A percentile compares a stretch with the other conserved stretches of the same genome.
phyloP scores from a whole-genome alignment of 2,888 invertebrate genomes.

The Brachypalpus laphriformis region DNA sequence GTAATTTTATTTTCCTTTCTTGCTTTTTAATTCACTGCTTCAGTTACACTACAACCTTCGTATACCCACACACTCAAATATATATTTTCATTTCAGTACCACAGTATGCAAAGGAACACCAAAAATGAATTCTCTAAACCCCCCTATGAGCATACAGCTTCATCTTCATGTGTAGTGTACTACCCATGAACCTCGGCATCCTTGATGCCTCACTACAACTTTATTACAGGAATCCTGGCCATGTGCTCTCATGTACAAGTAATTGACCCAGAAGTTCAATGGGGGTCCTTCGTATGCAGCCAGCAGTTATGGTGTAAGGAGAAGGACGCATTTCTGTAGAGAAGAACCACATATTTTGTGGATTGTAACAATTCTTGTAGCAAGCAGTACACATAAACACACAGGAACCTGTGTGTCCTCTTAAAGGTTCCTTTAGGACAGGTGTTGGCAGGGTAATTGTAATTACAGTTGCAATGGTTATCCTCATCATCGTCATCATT shows the following conservation, averaged over 20 bases:
- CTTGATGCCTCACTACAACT: constrained; percentile 25
- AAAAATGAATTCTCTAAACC: neutral
- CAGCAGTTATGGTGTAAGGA: neutral
- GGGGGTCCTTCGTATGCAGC: constrained; percentile 39
- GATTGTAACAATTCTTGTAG: neutral
- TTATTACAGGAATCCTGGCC: constrained; percentile 26
- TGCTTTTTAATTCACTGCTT: constrained; percentile 43
- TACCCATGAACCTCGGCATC: constrained; percentile 23
- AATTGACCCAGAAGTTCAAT: constrained; percentile 70
- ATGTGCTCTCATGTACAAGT: constrained; percentile 55
- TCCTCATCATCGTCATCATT: constrained; percentile 48
- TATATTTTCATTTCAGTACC: constrained; percentile 21
- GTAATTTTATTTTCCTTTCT: constrained; percentile 1
- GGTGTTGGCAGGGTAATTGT: constrained; percentile 59
- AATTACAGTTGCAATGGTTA: constrained; percentile 52
- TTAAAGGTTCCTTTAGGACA: constrained; percentile 23
- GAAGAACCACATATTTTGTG: constrained; percentile 12
- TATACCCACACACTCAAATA: constrained; percentile 9
- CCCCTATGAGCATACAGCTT: neutral
- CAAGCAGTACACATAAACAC: neutral
- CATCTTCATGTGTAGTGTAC: neutral
- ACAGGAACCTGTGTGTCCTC: neutral
- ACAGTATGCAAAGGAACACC: constrained; percentile 22
- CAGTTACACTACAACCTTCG: constrained; percentile 35
- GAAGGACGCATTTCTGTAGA: neutral